Evolutionary conservation across 2,113 vertebrate species (phyloP), one percentile per base, ranked within the genome.

Genomic region (Phyllostomus discolor): DNA sequence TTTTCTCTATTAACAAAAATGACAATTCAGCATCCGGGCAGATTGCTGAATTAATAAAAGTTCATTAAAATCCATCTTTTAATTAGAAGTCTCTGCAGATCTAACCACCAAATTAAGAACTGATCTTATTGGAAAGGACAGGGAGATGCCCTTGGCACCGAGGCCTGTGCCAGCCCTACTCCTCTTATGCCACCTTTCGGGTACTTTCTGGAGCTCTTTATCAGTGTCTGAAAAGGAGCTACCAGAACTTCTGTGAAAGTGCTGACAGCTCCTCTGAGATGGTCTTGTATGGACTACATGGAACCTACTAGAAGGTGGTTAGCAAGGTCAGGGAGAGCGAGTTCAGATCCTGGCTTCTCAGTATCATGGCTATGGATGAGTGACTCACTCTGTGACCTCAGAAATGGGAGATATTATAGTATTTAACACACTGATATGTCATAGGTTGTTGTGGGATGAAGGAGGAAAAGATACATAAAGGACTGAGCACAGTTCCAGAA

Each of bases 1-100:
- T 96, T 98, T 97, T 95, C 48, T 95, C 92, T 95, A 97, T 97
- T 97, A 97, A 95, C 92, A 98, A 95, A 97, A 97, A 97, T 97
- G 96, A 96, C 95, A 97, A 97, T 94, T 97, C 87, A 97, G 96
- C 92, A 96, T 88, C 88, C 88, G 94, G 87, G 88, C 95, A 96
- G 95, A 98, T 82, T 96, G 97, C 90, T 97, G 90, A 97, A 97
- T 97, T 96, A 96, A 97, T 98, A 97, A 97, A 96, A 97, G 59
- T 95, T 98, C 96, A 95, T 97, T 69, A 88, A 84, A 96, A 90
- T n/a, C 66, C 80, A 90, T 96, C 96, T 97, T 97, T 96, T 96
- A 97, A 96, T 97, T 95, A 95, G 92, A 97, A 95, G 46, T 95
- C 88, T 79, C 79, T 95, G 66, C 10, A 81, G 95, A 96, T 17